Evolutionary conservation across 92 coral and sea anemone genomes (phyloP), one percentile per base, ranked within the genome.

Genomic region (Bergia puertoricense): DNA sequence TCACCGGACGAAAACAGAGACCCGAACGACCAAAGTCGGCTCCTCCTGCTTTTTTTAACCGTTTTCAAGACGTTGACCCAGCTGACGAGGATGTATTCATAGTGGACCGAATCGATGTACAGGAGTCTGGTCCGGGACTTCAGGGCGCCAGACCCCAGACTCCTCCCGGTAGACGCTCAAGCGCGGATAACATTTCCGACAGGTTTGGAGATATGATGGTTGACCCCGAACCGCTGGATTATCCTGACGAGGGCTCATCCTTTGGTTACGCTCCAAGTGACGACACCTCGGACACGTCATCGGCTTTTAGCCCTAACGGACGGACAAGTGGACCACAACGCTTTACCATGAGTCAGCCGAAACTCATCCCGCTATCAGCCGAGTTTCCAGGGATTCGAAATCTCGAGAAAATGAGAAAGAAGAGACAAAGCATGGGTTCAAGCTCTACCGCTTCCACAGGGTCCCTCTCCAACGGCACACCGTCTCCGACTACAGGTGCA

Each of bases 251-350:
- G 76, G 88, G 51, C 23, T 92, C 96, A 18, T 95, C 98, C 13
- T 75, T 93, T 74, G 98, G 96, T 51, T 95, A 95, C 87, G 96
- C 90, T 67, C 96, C 98, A 30, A 95, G 98, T 80, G 98, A 95
- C 86, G 98, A 95, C 82, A 87, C 95, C 3, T 95, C 98, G 66
- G 98, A 95, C 72, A 86, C 92, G 8, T 95, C 98, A 14, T 95
- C 98, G 54, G 92, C 87, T 78, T 88, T 59, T 72, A 76, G 73
- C 41, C 65, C 81, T 81, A 80, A 66, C 36, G 86, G 89, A 50
- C 92, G 81, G 41, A 85, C 92, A 50, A 15, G 51, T 66, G 77
- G 67, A 6, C 74, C 68, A 42, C 87, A 89, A 10, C 75, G 86
- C 81, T 89, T 95, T 89, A 77, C 85, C 44, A 90, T 76, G 90